Evolutionary conservation across 2,113 vertebrate species (phyloP), one percentile per base, ranked within the genome.

Genomic region (Pelvicachromis taeniatus): DNA sequence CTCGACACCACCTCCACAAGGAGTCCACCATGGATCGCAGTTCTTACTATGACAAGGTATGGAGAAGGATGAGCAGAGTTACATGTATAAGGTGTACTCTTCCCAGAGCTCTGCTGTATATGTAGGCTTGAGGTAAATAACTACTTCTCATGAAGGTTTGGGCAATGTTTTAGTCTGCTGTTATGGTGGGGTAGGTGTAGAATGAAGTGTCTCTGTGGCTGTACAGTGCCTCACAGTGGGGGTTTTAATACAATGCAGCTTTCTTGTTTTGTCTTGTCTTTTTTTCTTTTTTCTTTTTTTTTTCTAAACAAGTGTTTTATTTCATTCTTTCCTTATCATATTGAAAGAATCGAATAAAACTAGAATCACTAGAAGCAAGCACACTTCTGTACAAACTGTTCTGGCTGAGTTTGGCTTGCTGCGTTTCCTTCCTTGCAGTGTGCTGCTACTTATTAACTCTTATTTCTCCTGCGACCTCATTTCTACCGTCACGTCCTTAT

Each of bases 1-100:
- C 98, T 92, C 97, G 98, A 86, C 97, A 97, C 90, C 97, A 97
- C 82, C 95, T 97, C 95, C 96, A 97, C 96, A 99, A 99, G 96
- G 99, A 99, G 92, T 96, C 97, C 93, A 94, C 97, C 94, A 96
- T 98, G 95, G 99, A 99, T 85, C 97, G 97, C 92, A 90, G 91
- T 95, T 93, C 97, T 96, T 99, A 98, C 83, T 99, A 97, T 80
- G 99, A 99, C 81, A 95, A 95, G 94, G 95, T 95, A 88, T 14
- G 45, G 42, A 45, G 33, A 50, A 19, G 14, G 9, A 45, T 73
- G 14, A 48, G 38, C 14, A 17, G 40, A 73, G 40, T 17, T 35
- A 3, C 5, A 73, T 17, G 65, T 48, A 10, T 14, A 10, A 45
- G 9, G 65, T 26, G 65, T 70, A 70, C 26, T 45, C 38, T 45